Evolutionary conservation across 2,113 vertebrate genomes (phyloP).

Genomic region (Ptilonorhynchus violaceus): DNA sequence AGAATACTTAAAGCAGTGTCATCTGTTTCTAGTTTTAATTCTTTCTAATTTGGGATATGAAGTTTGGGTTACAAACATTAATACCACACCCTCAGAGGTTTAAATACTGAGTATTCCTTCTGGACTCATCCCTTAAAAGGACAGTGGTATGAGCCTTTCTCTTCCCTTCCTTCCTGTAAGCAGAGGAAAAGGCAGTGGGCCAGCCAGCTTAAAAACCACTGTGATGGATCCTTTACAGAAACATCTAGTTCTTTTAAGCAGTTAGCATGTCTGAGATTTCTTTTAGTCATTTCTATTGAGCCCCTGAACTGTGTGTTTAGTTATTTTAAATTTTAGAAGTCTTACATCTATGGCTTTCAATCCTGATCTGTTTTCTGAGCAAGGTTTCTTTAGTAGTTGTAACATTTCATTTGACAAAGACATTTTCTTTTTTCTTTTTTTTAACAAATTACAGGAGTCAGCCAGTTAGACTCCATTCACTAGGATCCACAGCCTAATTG

Average conservation of each 20-base stretch:
- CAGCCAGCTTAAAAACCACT: background rate
- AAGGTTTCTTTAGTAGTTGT: background rate
- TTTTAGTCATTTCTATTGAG: background rate
- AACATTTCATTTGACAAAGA: background rate
- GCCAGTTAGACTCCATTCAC: background rate
- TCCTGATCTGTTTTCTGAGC: background rate
- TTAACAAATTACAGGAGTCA: background rate
- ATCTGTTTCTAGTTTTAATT: slow-evolving; percentile 38
- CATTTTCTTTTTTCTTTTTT: background rate
- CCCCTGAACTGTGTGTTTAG: background rate
- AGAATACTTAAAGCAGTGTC: background rate
- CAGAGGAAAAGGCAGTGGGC: background rate
- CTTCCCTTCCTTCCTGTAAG: background rate
- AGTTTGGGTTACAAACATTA: background rate
- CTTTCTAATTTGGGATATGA: background rate
- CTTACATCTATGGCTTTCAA: background rate
- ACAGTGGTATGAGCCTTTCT: background rate
- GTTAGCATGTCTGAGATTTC: background rate
- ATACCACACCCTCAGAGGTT: background rate
- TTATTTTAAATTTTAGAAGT: background rate
- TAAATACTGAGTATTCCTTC: background rate
- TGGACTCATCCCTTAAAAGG: background rate
- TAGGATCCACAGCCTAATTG: background rate
- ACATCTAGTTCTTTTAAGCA: background rate
- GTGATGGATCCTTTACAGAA: background rate